Conservation (phyloP, 2,113 vertebrate genomes). For the Amphiprion percula region DNA sequence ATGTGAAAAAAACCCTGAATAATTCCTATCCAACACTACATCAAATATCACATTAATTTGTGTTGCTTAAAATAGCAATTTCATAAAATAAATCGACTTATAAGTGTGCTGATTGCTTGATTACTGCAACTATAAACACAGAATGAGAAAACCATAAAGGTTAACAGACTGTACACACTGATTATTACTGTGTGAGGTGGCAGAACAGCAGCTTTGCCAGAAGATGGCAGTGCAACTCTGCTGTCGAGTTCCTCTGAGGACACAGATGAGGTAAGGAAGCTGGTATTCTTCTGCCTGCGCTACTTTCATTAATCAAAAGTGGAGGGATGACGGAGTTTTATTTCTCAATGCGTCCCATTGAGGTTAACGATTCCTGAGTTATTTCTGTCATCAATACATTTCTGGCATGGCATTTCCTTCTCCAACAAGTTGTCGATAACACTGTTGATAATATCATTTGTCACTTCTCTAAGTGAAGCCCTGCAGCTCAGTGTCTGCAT, state of each 20-base stretch:
- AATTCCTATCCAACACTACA: too few relatives aligned
- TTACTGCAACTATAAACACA: too few relatives aligned
- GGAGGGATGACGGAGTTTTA: not conserved
- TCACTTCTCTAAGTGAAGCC: conserved; percentile 32
- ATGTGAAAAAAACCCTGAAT: too few relatives aligned
- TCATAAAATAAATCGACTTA: too few relatives aligned
- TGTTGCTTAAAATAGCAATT: too few relatives aligned
- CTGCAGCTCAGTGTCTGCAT: not conserved
- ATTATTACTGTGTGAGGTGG: not conserved
- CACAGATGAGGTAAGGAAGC: conserved; percentile 9
- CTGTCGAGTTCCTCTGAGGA: not conserved
- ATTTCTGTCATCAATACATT: conserved; percentile 50
- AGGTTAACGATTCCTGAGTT: conserved; percentile 33
- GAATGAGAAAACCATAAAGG: too few relatives aligned
- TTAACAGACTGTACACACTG: too few relatives aligned
- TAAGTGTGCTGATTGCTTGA: too few relatives aligned
- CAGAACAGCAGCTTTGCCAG: conserved; percentile 39
- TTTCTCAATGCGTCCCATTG: conserved; percentile 14
- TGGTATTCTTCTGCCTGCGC: conserved; percentile 26
- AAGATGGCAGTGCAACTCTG: conserved; percentile 74
- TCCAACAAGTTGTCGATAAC: conserved; percentile 45
- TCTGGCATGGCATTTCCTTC: conserved; percentile 49
- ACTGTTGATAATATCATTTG: conserved; percentile 32
- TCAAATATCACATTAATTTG: too few relatives aligned
- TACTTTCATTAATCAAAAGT: conserved; percentile 42